These are phyloP conservation scores for Dromius quadrimaculatus DNA, from an alignment of 2,888 invertebrate genomes.

Conservation along the genomic window DNA sequence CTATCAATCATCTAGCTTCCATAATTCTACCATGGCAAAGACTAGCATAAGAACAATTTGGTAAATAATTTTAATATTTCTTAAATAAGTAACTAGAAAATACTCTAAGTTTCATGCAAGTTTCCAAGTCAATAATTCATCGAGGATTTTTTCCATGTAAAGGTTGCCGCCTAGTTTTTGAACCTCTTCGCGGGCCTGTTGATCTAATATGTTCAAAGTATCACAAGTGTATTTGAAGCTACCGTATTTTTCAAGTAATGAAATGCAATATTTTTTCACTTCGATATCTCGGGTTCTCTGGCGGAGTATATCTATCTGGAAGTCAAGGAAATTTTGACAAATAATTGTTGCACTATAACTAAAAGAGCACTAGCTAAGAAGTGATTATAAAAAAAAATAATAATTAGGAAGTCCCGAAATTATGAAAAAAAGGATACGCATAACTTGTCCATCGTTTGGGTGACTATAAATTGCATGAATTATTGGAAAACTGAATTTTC, in stretches of 20 bases:
- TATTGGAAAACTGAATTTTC: slow-evolving; percentile 97
- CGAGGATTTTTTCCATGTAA: slow-evolving; percentile 79
- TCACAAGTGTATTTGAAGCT: slow-evolving; percentile 89
- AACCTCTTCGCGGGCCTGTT: slow-evolving; percentile 82
- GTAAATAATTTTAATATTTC: not conserved
- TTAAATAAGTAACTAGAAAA: not conserved
- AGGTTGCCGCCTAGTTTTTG: slow-evolving; percentile 84
- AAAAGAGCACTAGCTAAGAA: too few species aligned
- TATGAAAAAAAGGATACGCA: slow-evolving; percentile 84
- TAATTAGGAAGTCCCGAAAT: too few species aligned
- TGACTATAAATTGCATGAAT: slow-evolving; percentile 90
- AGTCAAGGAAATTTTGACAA: too few species aligned
- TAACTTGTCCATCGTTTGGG: slow-evolving; percentile 83
- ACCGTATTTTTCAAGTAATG: slow-evolving; percentile 85
- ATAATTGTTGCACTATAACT: too few species aligned
- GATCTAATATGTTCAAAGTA: slow-evolving; percentile 79
- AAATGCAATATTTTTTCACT: slow-evolving; percentile 94
- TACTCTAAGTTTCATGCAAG: slow-evolving; percentile 22
- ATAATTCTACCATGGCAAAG: not conserved
- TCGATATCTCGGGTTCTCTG: slow-evolving; percentile 91
- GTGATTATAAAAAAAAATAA: too few species aligned
- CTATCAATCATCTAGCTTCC: slow-evolving; percentile 8
- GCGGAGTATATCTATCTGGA: slow-evolving; percentile 90
- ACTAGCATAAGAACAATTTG: slow-evolving; percentile 9
- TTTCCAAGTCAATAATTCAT: slow-evolving; percentile 60